A percentile compares a stretch with the other conserved stretches of the same genome.
These are phyloP conservation scores for Troides oblongomaculatus DNA, from an alignment of 2,888 invertebrate species.

Conservation along the genomic window DNA sequence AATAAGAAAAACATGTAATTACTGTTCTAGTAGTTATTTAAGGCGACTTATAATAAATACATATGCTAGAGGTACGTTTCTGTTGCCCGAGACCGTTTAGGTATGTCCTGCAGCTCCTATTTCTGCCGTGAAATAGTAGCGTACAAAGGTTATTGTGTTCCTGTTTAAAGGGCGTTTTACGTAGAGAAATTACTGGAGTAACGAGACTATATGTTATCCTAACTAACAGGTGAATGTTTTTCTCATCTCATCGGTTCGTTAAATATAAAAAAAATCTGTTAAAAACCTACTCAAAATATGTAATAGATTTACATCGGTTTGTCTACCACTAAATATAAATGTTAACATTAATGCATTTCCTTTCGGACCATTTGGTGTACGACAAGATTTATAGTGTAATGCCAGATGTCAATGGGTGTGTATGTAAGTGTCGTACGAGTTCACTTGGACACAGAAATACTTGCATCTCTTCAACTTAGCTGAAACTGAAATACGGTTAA, in stretches of 20 bases:
- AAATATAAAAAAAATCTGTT: background rate
- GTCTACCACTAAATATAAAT: slow-evolving; percentile 15
- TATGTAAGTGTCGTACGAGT: slow-evolving; percentile 1
- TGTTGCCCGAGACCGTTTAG: too few species aligned
- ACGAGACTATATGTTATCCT: too few species aligned
- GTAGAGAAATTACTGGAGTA: too few species aligned
- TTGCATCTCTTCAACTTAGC: background rate
- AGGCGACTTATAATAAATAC: background rate
- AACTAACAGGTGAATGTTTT: too few species aligned
- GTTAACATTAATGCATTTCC: slow-evolving; percentile 11
- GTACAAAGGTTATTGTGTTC: too few species aligned
- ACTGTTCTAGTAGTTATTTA: background rate
- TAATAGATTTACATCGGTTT: background rate
- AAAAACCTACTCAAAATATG: background rate
- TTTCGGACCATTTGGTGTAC: slow-evolving; percentile 12
- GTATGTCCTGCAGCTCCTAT: too few species aligned
- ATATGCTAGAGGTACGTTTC: too few species aligned
- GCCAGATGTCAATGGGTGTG: slow-evolving; percentile 14
- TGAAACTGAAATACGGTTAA: background rate
- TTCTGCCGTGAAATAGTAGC: too few species aligned
- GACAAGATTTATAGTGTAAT: slow-evolving; percentile 15
- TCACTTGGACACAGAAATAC: background rate
- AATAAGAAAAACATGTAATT: too few species aligned
- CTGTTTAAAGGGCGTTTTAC: too few species aligned
- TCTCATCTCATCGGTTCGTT: too few species aligned